Evolutionary conservation across 2,797 vertebrate genomes (phyloP).

Genomic region (Tapirus indicus): DNA sequence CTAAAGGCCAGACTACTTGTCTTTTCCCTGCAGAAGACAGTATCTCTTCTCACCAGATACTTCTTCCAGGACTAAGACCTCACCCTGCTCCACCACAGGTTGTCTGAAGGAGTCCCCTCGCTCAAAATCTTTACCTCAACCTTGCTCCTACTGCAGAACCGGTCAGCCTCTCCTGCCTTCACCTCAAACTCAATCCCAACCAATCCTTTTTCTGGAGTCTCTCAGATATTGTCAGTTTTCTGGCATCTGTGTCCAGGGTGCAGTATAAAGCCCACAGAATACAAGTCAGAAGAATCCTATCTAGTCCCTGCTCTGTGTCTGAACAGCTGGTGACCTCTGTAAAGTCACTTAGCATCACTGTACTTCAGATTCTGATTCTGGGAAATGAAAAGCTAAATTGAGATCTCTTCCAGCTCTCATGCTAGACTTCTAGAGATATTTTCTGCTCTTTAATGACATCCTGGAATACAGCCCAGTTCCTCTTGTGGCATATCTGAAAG

Average conservation of each 20-base stretch:
- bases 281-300: background rate
- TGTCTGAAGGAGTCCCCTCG: background rate
- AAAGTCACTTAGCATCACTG: background rate
- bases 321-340: background rate
- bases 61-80: background rate
- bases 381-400: conserved; percentile 59
- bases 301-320: background rate
- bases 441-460: conserved; percentile 57
- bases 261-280: background rate
- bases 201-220: background rate
- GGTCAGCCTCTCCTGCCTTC: background rate
- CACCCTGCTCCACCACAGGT: background rate
- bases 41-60: background rate
- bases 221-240: background rate
- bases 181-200: background rate
- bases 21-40: background rate
- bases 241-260: background rate
- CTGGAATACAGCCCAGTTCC: conserved; percentile 20
- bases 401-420: conserved; percentile 45
- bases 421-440: conserved; percentile 38
- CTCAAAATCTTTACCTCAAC: background rate
- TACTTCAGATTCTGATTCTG: conserved; percentile 23
- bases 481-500: background rate
- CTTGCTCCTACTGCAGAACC: background rate
- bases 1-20: background rate